Evolutionary conservation across 2,888 invertebrate genomes (phyloP), one percentile per base, ranked within the genome.

Genomic region (Steinernema hermaphroditum): DNA sequence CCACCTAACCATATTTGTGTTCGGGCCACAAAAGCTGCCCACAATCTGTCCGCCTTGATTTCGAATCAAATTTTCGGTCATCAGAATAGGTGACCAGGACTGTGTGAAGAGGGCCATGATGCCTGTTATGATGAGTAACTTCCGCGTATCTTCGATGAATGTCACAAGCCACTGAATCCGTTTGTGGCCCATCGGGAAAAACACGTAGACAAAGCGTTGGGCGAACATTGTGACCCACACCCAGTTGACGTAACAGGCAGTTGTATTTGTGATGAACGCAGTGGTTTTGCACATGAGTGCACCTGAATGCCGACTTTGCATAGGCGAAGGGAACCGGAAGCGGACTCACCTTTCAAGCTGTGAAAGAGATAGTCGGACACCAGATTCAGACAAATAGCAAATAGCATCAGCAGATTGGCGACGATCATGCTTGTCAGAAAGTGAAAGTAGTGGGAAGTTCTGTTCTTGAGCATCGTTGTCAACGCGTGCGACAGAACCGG

Each of bases 181-280:
- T n/a, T 73, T 69, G 9, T 83, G 71, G 70, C 80, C 79, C 74
- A 83, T 76, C 1, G 83, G 81, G 44, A 80, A 82, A 74, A 82
- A 79, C 8, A 83, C 76, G 68, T 81, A 72, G 57, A 80, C 79
- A 69, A 78, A 82, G 44, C 83, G 74, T 68, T 83, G 83, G 12
- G 79, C 74, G 68, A 81, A 83, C 74, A 83, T 77, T 46, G 78
- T 75, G 14, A 83, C 74, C 83, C 83, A 83, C 2, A 77, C 72
- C 83, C 83, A 83, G 68, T 82, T 83, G 54, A 76, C 77, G 73
- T 81, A 83, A 46, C 81, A 81, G 19, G 81, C 78, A 0, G 81
- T 80, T 9, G 73, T 74, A 71, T 81, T 83, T 4, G 81, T 83
- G 69, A 82, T 43, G 73, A 82, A 83, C 2, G 80, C 75, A 43